Evolutionary conservation across 2,797 vertebrate species (phyloP).

Genomic region (Limosa lapponica): DNA sequence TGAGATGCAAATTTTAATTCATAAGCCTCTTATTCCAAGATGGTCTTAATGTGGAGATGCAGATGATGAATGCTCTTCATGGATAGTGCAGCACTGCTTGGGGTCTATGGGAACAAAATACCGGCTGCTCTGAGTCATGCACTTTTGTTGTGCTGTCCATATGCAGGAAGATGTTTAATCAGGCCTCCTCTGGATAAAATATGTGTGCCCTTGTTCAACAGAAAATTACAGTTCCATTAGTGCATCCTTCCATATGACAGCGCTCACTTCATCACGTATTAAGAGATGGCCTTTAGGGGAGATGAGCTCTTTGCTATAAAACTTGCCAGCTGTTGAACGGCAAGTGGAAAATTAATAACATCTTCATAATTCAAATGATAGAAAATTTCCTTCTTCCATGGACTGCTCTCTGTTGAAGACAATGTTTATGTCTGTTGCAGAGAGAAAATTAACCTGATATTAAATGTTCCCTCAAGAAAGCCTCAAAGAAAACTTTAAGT

Average conservation of each 20-base stretch:
- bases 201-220: neutral
- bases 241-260: neutral
- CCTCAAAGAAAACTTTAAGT: neutral
- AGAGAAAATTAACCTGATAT: neutral
- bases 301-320: neutral
- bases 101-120: neutral
- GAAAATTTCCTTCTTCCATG: neutral
- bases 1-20: neutral
- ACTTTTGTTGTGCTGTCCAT: neutral
- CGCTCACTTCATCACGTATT: neutral
- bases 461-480: neutral
- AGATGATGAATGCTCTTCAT: neutral
- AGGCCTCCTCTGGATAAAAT: slow-evolving; percentile 13
- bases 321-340: neutral
- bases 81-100: neutral
- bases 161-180: neutral
- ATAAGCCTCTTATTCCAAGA: neutral
- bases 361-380: neutral
- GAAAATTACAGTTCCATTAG: neutral
- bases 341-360: neutral
- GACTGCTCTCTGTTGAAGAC: neutral
- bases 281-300: neutral
- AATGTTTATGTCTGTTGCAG: neutral
- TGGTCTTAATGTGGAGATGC: neutral
- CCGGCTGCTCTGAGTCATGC: neutral